Evolutionary conservation across 2,113 vertebrate species (phyloP), one percentile per base, ranked within the genome.

Genomic region (Dolichotis patagonum): DNA sequence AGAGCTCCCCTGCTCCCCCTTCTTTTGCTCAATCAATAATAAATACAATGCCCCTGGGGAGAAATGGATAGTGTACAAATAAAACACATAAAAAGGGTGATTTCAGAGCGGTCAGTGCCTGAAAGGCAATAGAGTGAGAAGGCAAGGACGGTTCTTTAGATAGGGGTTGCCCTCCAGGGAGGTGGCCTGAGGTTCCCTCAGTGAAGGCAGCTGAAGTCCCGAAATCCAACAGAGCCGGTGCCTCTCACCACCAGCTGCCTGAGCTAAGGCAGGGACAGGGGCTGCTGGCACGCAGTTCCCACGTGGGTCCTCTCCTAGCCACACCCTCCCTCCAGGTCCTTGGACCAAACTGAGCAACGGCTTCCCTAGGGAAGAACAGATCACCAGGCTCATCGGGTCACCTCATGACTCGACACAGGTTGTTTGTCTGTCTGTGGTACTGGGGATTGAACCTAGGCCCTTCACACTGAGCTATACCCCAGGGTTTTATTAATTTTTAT

Each of bases 211-310:
- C 52, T 0, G 10, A 41, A 11, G 73, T 19, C 32, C 63, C 24
- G 19, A 0, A 3, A 16, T 52, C 0, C 22, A 0, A 9, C 35
- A 7, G 54, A 32, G 16, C 14, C 83, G 19, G 4, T 20, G 60
- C 38, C 0, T 0, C 46, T 32, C 43, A 3, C 0, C 28, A 17
- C 75, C 52, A 62, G 41, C 54, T 26, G 63, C 35, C 54, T 1
- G 0, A 14, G 43, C 87, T n/a, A 1, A 77, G 38, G 58, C 49
- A 71, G 35, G n/a, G 35, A 41, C 2, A 12, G 32, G n/a, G 20
- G 20, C 7, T 12, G 3, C 30, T 10, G 46, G 26, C 17, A 28
- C 3, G 0, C 1, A 26, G 78, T 43, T 0, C 49, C 54, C 43
- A 20, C 3, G 0, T 16, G 73, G 43, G 46, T 19, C 17, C 24